Percentiles rank a stretch among this genome's conserved stretches.
phyloP scores from a whole-genome alignment of 2,797 vertebrate genomes.

The Dermochelys coriacea region DNA sequence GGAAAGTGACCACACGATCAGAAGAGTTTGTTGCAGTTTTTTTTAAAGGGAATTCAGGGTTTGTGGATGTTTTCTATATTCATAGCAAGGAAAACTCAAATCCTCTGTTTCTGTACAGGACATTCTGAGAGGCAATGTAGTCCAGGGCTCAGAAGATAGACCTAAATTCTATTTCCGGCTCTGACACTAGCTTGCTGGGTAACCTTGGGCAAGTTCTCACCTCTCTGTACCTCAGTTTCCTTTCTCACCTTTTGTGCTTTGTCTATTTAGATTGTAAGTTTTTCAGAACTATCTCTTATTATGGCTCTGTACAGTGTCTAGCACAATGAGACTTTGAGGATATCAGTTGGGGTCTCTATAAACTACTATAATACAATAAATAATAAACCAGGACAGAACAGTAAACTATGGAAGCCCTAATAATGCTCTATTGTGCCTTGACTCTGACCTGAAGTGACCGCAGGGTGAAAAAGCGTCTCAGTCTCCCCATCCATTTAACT shows the following conservation, averaged over 20 bases:
- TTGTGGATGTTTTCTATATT: neutral
- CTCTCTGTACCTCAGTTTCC: neutral
- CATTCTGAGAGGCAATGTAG: neutral
- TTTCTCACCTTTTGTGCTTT: neutral
- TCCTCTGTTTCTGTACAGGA: neutral
- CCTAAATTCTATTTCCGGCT: neutral
- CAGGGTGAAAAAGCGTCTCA: neutral
- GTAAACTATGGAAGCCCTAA: neutral
- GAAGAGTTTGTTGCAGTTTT: neutral
- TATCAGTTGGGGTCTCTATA: neutral
- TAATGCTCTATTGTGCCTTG: neutral
- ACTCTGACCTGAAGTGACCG: neutral
- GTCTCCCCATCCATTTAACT: neutral
- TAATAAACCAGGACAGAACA: neutral
- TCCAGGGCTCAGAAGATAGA: neutral
- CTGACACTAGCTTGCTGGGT: neutral
- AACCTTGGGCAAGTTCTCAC: neutral
- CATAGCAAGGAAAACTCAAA: neutral
- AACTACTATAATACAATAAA: neutral
- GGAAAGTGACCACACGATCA: neutral
- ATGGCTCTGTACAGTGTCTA: fast-evolving
- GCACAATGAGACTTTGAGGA: neutral
- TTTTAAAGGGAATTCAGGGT: neutral
- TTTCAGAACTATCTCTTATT: neutral
- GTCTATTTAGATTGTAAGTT: neutral